Evolutionary conservation across 2,888 invertebrate genomes (phyloP).

Genomic region (Euclidia mi): DNA sequence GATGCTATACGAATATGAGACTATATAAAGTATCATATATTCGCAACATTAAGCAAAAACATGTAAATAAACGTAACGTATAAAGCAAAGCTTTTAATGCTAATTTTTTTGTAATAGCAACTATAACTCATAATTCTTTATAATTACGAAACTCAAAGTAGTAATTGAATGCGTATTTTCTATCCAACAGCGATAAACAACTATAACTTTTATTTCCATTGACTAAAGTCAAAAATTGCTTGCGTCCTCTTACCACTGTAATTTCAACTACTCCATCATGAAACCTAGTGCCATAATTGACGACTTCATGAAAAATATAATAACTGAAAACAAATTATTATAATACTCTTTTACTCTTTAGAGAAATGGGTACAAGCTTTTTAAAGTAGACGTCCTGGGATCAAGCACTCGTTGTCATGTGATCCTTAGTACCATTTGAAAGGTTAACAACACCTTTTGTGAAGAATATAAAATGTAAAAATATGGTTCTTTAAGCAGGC

Average conservation of each 20-base stretch:
- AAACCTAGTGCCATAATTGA: background rate
- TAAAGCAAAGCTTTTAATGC: background rate
- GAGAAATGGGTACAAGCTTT: too few species aligned
- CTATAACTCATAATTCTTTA: slow-evolving; percentile 1
- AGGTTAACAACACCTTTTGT: too few species aligned
- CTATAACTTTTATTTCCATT: background rate
- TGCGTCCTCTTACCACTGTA: background rate
- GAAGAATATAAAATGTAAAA: too few species aligned
- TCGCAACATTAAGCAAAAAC: too few species aligned
- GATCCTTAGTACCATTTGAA: too few species aligned
- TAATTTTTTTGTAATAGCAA: background rate
- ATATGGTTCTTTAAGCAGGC: too few species aligned
- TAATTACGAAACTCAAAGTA: slow-evolving; percentile 1
- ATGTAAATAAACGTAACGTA: background rate
- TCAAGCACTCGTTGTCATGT: too few species aligned
- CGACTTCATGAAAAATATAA: background rate
- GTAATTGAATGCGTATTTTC: slow-evolving; percentile 3
- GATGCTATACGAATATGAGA: too few species aligned
- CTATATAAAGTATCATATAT: too few species aligned
- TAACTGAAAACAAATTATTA: background rate
- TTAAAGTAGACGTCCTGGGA: too few species aligned
- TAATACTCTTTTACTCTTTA: too few species aligned
- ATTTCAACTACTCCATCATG: slow-evolving; percentile 1
- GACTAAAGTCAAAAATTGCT: background rate
- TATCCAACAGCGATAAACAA: background rate